Evolutionary conservation across 1,140 invertebrate species (phyloP).

Genomic region (Aphaenogaster floridana): DNA sequence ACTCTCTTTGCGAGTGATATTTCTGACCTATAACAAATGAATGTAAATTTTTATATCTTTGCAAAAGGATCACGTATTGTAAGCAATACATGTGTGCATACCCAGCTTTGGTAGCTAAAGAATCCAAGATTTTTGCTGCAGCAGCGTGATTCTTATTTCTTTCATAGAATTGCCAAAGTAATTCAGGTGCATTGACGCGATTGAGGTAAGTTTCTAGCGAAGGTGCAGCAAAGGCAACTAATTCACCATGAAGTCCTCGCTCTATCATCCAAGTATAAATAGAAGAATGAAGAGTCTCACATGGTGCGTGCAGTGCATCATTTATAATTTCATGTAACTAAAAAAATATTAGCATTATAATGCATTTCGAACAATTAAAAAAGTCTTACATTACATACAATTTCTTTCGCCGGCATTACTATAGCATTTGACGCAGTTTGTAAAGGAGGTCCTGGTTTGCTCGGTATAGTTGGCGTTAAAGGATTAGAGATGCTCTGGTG

Average conservation of each 20-base stretch:
- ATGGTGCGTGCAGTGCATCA: conserved; percentile 88
- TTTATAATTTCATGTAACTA: conserved; percentile 86
- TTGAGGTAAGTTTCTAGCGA: conserved; percentile 94
- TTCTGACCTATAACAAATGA: conserved; percentile 85
- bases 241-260: conserved; percentile 91
- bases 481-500: conserved; percentile 89
- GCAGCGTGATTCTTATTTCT: conserved; percentile 96
- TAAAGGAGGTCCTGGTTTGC: conserved; percentile 80
- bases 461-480: conserved; percentile 83
- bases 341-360: conserved; percentile 62
- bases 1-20: conserved; percentile 92
- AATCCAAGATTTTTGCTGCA: conserved; percentile 96
- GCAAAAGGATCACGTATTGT: background rate
- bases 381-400: conserved; percentile 76
- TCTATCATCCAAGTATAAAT: conserved; percentile 98
- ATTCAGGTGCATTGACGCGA: conserved; percentile 91
- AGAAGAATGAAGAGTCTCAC: conserved; percentile 96
- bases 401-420: conserved; percentile 82
- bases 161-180: conserved; percentile 99
- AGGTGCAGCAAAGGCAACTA: conserved; percentile 93
- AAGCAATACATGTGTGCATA: conserved; percentile 82
- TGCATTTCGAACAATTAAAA: background rate
- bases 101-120: conserved; percentile 94
- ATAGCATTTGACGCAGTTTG: conserved; percentile 77
- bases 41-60: conserved; percentile 1